Evolutionary conservation across 2,797 vertebrate genomes (phyloP).

Genomic region (Otolemur crassicaudatus): DNA sequence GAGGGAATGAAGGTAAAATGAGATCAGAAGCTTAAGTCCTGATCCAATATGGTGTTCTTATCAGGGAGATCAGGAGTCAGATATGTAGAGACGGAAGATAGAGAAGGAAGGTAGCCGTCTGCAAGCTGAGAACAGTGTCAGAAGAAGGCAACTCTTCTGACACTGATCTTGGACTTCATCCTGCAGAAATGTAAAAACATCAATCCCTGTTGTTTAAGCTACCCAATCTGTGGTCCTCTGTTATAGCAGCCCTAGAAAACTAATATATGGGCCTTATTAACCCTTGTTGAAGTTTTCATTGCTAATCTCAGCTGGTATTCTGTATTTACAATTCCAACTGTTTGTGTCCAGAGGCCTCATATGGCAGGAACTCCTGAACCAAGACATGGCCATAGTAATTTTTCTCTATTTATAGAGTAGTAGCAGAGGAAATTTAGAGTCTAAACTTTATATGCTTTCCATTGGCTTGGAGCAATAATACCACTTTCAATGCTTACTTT

Average conservation of each 20-base stretch:
- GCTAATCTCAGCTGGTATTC: not conserved
- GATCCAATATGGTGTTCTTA: not conserved
- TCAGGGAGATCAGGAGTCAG: not conserved
- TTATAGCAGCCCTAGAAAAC: not conserved
- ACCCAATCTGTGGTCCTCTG: not conserved
- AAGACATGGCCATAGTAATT: not conserved
- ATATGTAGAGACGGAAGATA: not conserved
- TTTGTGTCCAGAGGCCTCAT: not conserved
- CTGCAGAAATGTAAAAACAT: not conserved
- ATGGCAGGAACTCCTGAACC: not conserved
- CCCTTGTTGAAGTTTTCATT: not conserved
- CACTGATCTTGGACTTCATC: not conserved
- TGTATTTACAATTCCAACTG: not conserved
- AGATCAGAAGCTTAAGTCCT: not conserved
- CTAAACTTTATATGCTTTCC: conserved; percentile 53
- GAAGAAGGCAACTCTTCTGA: not conserved
- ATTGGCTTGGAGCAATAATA: conserved; percentile 59
- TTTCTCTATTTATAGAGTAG: conserved; percentile 4
- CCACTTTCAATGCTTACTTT: conserved; percentile 61
- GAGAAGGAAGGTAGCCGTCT: not conserved
- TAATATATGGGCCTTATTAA: not conserved
- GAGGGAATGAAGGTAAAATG: not conserved
- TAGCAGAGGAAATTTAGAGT: conserved; percentile 23
- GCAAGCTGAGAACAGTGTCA: not conserved
- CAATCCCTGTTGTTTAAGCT: not conserved